A percentile compares a stretch with the other conserved stretches of the same genome.
These are phyloP conservation scores for Condylura cristata DNA, from an alignment of 2,113 vertebrate species.

Conservation along the genomic window DNA sequence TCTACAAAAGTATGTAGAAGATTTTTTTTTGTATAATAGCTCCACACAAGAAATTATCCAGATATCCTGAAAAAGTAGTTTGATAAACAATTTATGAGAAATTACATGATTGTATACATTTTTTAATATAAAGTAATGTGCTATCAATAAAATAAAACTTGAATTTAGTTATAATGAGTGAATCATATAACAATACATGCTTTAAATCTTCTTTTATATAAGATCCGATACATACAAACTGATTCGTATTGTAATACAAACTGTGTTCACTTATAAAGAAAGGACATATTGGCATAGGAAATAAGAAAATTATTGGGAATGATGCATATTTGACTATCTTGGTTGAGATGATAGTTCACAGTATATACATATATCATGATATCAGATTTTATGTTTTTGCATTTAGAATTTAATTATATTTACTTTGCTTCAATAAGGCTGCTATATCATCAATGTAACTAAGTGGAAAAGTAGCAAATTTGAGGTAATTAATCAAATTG, in stretches of 20 bases:
- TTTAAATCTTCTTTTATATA: background rate
- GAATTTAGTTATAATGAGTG: background rate
- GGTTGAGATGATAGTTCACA: background rate
- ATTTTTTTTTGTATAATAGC: background rate
- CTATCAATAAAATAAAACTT: background rate
- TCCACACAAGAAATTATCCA: background rate
- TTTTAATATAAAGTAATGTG: background rate
- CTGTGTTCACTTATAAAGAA: background rate
- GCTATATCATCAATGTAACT: background rate
- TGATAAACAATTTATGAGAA: background rate
- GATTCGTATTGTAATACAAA: background rate
- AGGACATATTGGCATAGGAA: background rate
- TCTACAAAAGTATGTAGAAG: background rate
- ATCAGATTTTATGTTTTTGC: background rate
- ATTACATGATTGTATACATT: background rate
- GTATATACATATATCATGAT: background rate
- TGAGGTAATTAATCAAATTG: background rate
- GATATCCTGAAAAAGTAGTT: background rate
- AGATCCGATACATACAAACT: background rate
- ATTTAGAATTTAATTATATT: background rate
- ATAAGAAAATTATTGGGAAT: background rate
- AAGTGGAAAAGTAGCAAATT: background rate
- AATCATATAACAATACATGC: background rate
- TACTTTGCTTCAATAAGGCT: background rate
- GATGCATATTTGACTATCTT: background rate